A percentile compares a stretch with the other conserved stretches of the same genome.
These are phyloP conservation scores for Enteromius mattozi DNA, from an alignment of 2,797 vertebrate genomes.

Conservation along the genomic window DNA sequence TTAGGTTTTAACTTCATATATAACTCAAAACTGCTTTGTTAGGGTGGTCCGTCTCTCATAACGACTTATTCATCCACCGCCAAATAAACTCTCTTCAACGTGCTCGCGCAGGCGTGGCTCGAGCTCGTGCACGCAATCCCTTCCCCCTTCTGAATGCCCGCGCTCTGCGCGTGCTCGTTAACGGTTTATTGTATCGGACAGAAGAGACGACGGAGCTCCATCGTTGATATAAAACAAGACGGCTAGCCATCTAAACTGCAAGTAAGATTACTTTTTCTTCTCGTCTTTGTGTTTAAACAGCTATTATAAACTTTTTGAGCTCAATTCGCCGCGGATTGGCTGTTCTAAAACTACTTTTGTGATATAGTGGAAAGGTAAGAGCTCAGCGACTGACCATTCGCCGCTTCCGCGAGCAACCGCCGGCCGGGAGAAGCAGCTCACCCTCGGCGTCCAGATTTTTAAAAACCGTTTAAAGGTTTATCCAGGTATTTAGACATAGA, in stretches of 20 bases:
- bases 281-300: not conserved
- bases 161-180: conserved; percentile 72
- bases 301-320: not conserved
- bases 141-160: conserved; percentile 67
- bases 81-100: conserved; percentile 55
- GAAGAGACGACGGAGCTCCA: conserved; percentile 59
- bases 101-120: conserved; percentile 83
- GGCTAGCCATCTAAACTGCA: conserved; percentile 66
- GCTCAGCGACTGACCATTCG: conserved; percentile 7
- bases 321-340: not conserved
- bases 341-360: conserved; percentile 48
- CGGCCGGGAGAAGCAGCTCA: conserved; percentile 27
- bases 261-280: conserved; percentile 70
- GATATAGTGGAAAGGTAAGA: conserved; percentile 4
- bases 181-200: conserved; percentile 76
- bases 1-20: conserved; percentile 2
- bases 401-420: conserved; percentile 42
- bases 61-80: conserved; percentile 35
- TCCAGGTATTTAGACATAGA: not conserved
- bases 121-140: conserved; percentile 72
- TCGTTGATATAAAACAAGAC: conserved; percentile 55
- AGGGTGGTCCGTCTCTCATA: conserved; percentile 4
- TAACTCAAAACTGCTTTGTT: conserved; percentile 33
- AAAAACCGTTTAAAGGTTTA: not conserved
- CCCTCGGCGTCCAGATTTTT: not conserved